phyloP scores from a whole-genome alignment of 2,888 invertebrate genomes.

The Troglohyphantes excavatus region DNA sequence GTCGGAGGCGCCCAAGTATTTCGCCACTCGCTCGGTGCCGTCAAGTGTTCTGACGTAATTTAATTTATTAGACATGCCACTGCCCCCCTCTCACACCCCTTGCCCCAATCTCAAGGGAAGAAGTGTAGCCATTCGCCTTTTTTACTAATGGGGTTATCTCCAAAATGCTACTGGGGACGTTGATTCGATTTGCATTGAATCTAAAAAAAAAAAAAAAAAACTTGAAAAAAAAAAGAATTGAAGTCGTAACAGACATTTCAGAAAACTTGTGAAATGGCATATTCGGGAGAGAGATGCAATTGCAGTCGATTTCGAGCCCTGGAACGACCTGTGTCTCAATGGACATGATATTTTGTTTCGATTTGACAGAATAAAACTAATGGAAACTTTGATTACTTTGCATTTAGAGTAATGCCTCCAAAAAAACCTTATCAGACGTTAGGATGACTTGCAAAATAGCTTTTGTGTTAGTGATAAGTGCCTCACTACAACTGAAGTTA shows the following conservation, averaged over 20 bases:
- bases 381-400: too few relatives aligned
- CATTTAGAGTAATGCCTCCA: too few relatives aligned
- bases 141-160: constrained; percentile 47
- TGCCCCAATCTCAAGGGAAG: constrained; percentile 57
- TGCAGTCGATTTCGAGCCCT: too few relatives aligned
- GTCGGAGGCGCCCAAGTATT: constrained; percentile 55
- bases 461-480: too few relatives aligned
- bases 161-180: constrained; percentile 42
- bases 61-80: constrained; percentile 74
- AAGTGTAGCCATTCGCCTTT: constrained; percentile 47
- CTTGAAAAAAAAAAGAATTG: too few relatives aligned
- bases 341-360: too few relatives aligned
- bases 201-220: not conserved
- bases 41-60: constrained; percentile 71
- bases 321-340: too few relatives aligned
- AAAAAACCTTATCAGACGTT: too few relatives aligned
- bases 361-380: too few relatives aligned
- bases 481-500: too few relatives aligned
- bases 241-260: not conserved
- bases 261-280: not conserved
- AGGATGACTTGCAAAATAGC: too few relatives aligned
- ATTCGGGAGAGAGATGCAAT: too few relatives aligned
- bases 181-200: constrained; percentile 21
- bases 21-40: constrained; percentile 55
- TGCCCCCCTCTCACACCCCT: constrained; percentile 34